Base-by-base conservation (phyloP, 2,888 invertebrate genomes). In the Conchocele bisecta region DNA sequence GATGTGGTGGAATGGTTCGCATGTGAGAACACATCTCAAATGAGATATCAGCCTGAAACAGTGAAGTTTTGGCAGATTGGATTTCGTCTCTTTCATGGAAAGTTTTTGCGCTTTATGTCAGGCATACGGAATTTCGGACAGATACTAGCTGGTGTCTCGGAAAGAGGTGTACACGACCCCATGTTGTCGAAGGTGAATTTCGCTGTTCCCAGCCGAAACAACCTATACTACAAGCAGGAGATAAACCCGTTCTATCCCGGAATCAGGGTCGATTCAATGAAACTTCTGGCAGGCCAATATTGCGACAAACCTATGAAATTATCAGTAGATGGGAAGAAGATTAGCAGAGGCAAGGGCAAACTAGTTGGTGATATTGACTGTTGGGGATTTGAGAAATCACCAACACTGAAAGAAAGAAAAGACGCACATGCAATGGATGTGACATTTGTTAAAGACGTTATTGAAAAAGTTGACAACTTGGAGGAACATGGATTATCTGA, bases 281-380 rank as follows among this genome's bases (percentile, higher is more conserved):
- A 2, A 5, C 28, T 3, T n/a, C 15, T 50, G 15, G 50, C 29
- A 20, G 50, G 31, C 28, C 15, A 17, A 28, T 2, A 31, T 5
- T n/a, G 29, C 15, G 17, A 6, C n/a, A 56, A 33, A 24, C 31
- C 56, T 11, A 28, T 44, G n/a, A 53, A 51, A 35, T 9, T 64
- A 20, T 29, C 26, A 13, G 29, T 58, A 24, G 58, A 58, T 17
- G 51, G 51, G 6, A 58, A 66, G 35, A 58, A 66, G 28, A 50
- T 66, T 6, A 24, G 39, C 13, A 7, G 48, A 42, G 66, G 66
- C 5, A 31, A 46, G 15, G 57, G 56, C 4, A 33, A 66, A 17
- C 39, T 17, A 5, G 15, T 51, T 13, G 66, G 66, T 29, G 65
- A 65, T 28, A 42, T 65, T n/a, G 50, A 65, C 41, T 65, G 58